These are phyloP conservation scores for Narcine bancroftii DNA, from an alignment of 2,113 vertebrate species.

Conservation along the genomic window DNA sequence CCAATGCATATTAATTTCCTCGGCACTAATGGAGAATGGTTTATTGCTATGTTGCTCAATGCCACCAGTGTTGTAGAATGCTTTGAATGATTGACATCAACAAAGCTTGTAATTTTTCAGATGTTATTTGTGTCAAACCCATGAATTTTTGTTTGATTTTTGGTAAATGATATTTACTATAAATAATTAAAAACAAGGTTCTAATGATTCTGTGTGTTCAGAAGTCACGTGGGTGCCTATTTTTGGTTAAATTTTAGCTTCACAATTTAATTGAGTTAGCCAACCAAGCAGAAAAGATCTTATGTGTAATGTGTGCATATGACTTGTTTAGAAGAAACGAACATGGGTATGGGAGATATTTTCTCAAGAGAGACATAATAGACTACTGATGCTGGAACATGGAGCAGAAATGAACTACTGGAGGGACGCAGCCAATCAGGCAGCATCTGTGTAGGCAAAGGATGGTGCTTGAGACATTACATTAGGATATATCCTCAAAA, in stretches of 20 bases:
- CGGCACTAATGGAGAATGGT: neutral
- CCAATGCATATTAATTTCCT: neutral
- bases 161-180: slow-evolving; percentile 3
- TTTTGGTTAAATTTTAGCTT: slow-evolving; percentile 24
- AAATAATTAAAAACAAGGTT: slow-evolving; percentile 21
- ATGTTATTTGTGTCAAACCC: neutral
- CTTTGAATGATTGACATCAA: neutral
- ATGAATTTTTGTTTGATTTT: slow-evolving; percentile 10
- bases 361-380: too few species aligned
- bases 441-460: too few species aligned
- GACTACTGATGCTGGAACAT: too few species aligned
- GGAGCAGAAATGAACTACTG: too few species aligned
- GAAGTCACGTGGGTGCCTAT: slow-evolving; percentile 22
- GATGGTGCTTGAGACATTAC: too few species aligned
- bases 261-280: slow-evolving; percentile 29
- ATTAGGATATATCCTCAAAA: too few species aligned
- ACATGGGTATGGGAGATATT: neutral
- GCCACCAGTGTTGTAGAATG: neutral
- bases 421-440: too few species aligned
- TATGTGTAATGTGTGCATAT: slow-evolving; percentile 15
- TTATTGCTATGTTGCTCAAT: neutral
- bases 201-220: neutral
- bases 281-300: slow-evolving; percentile 18
- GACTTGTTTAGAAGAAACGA: slow-evolving; percentile 8
- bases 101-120: neutral